Evolutionary conservation across 1,140 invertebrate species (phyloP).

Genomic region (Whitmania pigra): DNA sequence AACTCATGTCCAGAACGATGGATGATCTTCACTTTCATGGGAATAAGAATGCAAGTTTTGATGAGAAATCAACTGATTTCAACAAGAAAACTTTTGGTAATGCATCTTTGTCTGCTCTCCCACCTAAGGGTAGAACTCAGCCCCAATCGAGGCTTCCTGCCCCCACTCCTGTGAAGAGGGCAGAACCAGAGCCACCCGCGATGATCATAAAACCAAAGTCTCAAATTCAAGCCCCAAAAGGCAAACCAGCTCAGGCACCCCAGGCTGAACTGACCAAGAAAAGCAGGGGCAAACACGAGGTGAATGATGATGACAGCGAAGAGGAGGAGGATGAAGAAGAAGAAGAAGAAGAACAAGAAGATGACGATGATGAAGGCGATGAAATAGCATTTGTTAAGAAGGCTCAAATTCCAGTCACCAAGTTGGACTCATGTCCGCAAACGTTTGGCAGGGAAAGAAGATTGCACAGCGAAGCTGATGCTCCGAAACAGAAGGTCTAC

Average conservation of each 20-base stretch:
- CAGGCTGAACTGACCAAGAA: neutral
- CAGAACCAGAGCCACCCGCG: neutral
- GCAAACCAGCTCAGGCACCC: neutral
- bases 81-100: neutral
- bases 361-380: neutral
- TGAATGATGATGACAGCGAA: conserved; percentile 15
- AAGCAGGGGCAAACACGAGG: neutral
- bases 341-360: neutral
- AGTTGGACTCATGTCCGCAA: conserved; percentile 7
- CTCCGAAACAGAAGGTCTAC: neutral
- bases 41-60: neutral
- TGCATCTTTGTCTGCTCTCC: neutral
- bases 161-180: neutral
- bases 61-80: neutral
- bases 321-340: conserved; percentile 14
- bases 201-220: conserved; percentile 2
- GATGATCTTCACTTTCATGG: neutral
- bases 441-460: conserved; percentile 5
- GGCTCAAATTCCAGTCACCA: neutral
- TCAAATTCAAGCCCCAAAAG: neutral
- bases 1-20: conserved; percentile 9
- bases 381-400: neutral
- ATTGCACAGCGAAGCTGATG: neutral
- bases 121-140: neutral
- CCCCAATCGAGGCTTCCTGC: neutral